Evolutionary conservation across 2,797 vertebrate species (phyloP), one percentile per base, ranked within the genome.

Genomic region (Ptychadena robeensis): DNA sequence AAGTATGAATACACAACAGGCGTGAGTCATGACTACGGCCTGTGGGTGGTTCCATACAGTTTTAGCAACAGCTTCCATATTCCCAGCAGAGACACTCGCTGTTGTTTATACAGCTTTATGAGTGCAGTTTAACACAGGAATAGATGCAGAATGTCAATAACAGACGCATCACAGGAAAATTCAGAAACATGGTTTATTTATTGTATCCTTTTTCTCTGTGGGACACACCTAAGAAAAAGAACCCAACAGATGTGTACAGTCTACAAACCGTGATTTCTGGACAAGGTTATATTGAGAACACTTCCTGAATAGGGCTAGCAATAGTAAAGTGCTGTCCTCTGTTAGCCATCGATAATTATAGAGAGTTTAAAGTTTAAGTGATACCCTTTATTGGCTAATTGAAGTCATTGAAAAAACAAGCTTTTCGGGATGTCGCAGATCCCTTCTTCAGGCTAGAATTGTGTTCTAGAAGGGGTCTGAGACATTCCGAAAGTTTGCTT

Each of bases 1-100:
- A 75, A 35, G 71, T 79, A 77, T 85, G 83, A 86, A 86, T 84
- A 82, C 79, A 89, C 87, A 78, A 73, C 69, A 79, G 86, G 79
- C 82, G 77, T 88, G 86, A 89, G 74, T 86, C 85, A 88, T 0
- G 0, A 71, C 70, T 69, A 31, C 83, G 73, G 85, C 63, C 87
- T 83, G 83, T 87, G 87, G 88, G 88, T 88, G 88, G 87, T 86
- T 90, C 64, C 25, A 82, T 71, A 75, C 86, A 85, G 83, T 85
- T 87, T 88, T 89, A 88, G 88, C 85, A 89, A 84, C 86, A 85
- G 85, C 85, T 86, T 88, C 87, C 87, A 78, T 87, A 88, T 87
- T 89, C 88, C 87, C 89, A 91, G 83, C 80, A 87, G 87, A 87
- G 82, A 82, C 2, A 35, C 34, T 70, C 40, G 25, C 68, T 48